These are phyloP conservation scores for Callimorpha dominula DNA, from an alignment of 2,888 invertebrate species.

Conservation along the genomic window DNA sequence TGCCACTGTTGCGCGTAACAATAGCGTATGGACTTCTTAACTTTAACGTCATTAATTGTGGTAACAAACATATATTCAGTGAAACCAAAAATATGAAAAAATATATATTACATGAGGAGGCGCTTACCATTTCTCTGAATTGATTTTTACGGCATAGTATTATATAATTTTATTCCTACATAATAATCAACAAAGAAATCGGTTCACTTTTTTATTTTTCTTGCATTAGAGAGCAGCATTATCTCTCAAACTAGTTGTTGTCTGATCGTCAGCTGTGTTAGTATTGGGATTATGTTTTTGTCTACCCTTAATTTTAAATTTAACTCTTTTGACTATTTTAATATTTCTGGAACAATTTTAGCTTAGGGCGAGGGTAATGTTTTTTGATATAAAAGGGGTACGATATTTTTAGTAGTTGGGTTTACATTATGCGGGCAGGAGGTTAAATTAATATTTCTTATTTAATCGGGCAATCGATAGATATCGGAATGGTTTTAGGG, in stretches of 20 bases:
- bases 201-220: constrained; percentile 29
- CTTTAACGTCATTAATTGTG: constrained; percentile 55
- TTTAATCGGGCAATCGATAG: constrained; percentile 56
- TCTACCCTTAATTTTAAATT: constrained; percentile 83
- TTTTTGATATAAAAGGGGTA: constrained; percentile 73
- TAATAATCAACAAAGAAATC: constrained; percentile 11
- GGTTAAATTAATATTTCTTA: constrained; percentile 67
- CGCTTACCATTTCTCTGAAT: not conserved
- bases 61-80: constrained; percentile 44
- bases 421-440: constrained; percentile 73
- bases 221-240: constrained; percentile 36
- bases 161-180: not conserved
- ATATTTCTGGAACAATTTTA: constrained; percentile 83
- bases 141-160: not conserved
- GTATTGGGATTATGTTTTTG: constrained; percentile 80
- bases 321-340: constrained; percentile 87
- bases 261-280: constrained; percentile 82
- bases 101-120: not conserved
- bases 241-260: constrained; percentile 58
- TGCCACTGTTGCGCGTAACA: constrained; percentile 71
- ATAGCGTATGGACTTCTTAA: constrained; percentile 61
- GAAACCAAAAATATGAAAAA: not conserved
- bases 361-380: constrained; percentile 78
- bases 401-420: constrained; percentile 66
- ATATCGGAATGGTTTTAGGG: constrained; percentile 59